Base-by-base conservation (phyloP, 2,113 vertebrate genomes). In the Bostrychus sinensis region DNA sequence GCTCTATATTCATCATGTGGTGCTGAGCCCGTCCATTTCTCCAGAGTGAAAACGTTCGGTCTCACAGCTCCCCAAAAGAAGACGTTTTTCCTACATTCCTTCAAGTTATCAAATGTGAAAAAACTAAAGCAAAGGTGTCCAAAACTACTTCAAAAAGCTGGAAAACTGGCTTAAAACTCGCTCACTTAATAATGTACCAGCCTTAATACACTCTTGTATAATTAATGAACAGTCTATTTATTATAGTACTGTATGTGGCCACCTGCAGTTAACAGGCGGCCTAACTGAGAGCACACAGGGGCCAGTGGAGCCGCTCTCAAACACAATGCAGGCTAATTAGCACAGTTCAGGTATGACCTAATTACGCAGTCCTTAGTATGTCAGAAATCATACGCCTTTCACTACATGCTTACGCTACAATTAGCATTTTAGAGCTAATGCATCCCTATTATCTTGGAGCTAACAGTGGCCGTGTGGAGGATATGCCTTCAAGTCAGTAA, bases 291-390 rank as follows among this genome's bases (percentile, higher is more conserved):
- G 48, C 45, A n/a, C 41, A 37, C 41, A 23, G 23, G 43, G 75
- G 56, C 56, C 50, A 10, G 38, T 17, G 1, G 42, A 70, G 67
- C 46, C 61, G 2, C 20, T 3, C 37, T 65, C 48, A 9, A 42
- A 36, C 53, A 56, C 37, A 16, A 17, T 19, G 41, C 38, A 62
- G 55, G 70, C 26, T 84, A 81, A 88, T 83, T 84, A 74, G 48
- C 23, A 42, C 61, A 19, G 32, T 37, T 42, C 46, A 3, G 11
- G 61, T 46, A n/a, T 22, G 30, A 43, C 57, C 62, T 77, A 77
- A 82, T 87, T 76, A 75, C 54, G 68, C 54, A 54, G 46, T n/a
- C 60, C 19, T 4, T 38, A 77, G 53, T 9, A 3, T 67, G 62
- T 62, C 65, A 25, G 45, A 13, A 57, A 60, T 60, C 43, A 26